Percentiles rank a stretch among this genome's conserved stretches.
phyloP scores from a whole-genome alignment of 1,140 invertebrate species.

The Lineus longissimus region DNA sequence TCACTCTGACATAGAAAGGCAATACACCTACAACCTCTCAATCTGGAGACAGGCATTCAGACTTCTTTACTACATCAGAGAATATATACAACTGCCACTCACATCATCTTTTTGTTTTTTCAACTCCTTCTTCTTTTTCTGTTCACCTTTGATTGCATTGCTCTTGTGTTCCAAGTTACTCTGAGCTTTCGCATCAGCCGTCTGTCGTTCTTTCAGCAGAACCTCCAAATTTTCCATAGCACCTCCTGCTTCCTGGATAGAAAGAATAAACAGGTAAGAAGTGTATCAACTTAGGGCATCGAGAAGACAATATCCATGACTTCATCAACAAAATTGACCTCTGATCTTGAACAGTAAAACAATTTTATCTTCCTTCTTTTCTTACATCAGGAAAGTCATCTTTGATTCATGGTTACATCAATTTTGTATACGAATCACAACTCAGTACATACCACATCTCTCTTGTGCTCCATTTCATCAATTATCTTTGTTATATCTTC shows the following conservation, averaged over 20 bases:
- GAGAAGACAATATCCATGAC: too few species aligned
- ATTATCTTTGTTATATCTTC: slow-evolving; percentile 55
- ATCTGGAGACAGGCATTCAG: too few species aligned
- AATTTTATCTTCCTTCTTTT: too few species aligned
- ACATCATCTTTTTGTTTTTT: slow-evolving; percentile 66
- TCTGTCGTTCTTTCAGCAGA: slow-evolving; percentile 65
- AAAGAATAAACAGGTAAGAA: slow-evolving; percentile 7
- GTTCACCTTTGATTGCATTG: slow-evolving; percentile 67
- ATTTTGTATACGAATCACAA: too few species aligned
- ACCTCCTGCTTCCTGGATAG: slow-evolving; percentile 63
- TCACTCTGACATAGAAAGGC: too few species aligned
- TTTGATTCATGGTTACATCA: too few species aligned
- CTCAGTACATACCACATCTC: slow-evolving; percentile 42
- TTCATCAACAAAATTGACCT: too few species aligned
- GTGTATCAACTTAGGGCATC: not conserved
- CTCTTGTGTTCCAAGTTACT: slow-evolving; percentile 67
- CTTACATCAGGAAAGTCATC: too few species aligned
- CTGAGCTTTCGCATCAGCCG: slow-evolving; percentile 64
- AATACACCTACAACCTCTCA: too few species aligned
- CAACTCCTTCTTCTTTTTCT: slow-evolving; percentile 68
- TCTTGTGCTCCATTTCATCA: slow-evolving; percentile 45
- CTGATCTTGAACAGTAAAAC: too few species aligned
- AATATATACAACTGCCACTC: slow-evolving; percentile 10
- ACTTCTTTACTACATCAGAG: too few species aligned
- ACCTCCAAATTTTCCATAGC: slow-evolving; percentile 65